phyloP scores from a whole-genome alignment of 2,888 invertebrate species.

The Sclerodermus sp. region DNA sequence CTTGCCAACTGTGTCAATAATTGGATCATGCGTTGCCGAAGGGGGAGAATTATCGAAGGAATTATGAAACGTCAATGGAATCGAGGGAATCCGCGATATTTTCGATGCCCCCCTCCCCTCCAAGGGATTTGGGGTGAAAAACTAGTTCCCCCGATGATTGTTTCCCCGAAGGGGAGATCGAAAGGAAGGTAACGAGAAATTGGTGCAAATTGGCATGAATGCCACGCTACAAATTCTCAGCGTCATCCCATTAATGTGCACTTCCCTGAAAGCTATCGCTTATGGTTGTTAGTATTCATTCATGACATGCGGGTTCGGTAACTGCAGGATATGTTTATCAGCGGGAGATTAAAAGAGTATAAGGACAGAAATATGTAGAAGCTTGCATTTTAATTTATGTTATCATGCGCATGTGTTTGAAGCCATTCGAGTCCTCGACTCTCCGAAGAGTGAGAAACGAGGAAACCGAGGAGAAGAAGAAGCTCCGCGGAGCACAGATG shows the following conservation, averaged over 20 bases:
- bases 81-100: too few relatives aligned
- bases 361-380: constrained; percentile 14
- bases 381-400: constrained; percentile 17
- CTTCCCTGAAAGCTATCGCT: constrained; percentile 6
- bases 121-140: too few relatives aligned
- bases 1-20: too few relatives aligned
- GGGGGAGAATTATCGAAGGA: too few relatives aligned
- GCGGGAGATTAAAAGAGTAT: constrained; percentile 21
- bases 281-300: constrained; percentile 19
- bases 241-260: constrained; percentile 1
- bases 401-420: constrained; percentile 19
- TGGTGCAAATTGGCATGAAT: too few relatives aligned
- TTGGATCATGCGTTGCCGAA: too few relatives aligned
- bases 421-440: constrained; percentile 15
- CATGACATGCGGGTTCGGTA: constrained; percentile 5
- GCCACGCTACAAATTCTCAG: not conserved
- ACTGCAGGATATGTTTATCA: constrained; percentile 27
- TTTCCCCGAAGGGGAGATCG: too few relatives aligned
- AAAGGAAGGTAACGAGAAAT: too few relatives aligned
- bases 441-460: not conserved
- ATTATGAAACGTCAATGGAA: too few relatives aligned
- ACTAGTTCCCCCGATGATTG: too few relatives aligned
- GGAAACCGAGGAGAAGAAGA: too few relatives aligned
- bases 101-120: too few relatives aligned
- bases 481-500: constrained; percentile 21